Evolutionary conservation across 2,888 invertebrate species (phyloP), one percentile per base, ranked within the genome.

Genomic region (Xestobium rufovillosum): DNA sequence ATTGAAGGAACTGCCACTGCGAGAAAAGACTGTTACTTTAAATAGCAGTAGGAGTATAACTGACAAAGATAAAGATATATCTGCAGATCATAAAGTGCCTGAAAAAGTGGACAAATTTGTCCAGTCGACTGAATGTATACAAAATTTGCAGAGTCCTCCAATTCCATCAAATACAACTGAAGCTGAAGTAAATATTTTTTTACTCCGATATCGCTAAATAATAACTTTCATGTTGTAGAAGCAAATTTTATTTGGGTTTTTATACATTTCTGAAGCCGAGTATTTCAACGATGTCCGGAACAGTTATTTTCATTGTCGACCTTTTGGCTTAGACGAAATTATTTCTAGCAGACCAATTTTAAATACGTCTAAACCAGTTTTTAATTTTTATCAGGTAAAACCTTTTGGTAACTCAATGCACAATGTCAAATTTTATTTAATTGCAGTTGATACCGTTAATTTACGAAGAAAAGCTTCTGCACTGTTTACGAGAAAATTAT

Each of bases 401-500:
- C n/a, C 23, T 8, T 19, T 19, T n/a, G n/a, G n/a, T 8, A 19
- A 19, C 6, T n/a, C 6, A 19, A 19, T 19, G n/a, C n/a, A n/a
- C 23, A 19, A n/a, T 19, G n/a, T 19, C 23, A 19, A 19, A 8
- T 19, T 19, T 19, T 19, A 19, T 19, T 19, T 19, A 8, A 19
- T 19, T 19, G 6, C n/a, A 19, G n/a, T 19, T 19, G n/a, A 8
- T 19, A 19, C 71, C 76, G 9, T 60, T 76, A 27, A 60, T 75
- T 33, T 70, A 71, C 42, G 71, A 72, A 28, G 63, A 67, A 14
- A 65, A 68, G 26, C 70, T 78, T 49, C 52, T 78, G 25, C 63
- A 70, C 34, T 63, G 68, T 41, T 67, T 74, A 14, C 67, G 71
- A 42, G 71, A 74, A 39, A 76, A 76, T 53, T 70, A 66, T 44